These are phyloP conservation scores for Monochamus saltuarius DNA, from an alignment of 1,140 invertebrate species.

Conservation along the genomic window DNA sequence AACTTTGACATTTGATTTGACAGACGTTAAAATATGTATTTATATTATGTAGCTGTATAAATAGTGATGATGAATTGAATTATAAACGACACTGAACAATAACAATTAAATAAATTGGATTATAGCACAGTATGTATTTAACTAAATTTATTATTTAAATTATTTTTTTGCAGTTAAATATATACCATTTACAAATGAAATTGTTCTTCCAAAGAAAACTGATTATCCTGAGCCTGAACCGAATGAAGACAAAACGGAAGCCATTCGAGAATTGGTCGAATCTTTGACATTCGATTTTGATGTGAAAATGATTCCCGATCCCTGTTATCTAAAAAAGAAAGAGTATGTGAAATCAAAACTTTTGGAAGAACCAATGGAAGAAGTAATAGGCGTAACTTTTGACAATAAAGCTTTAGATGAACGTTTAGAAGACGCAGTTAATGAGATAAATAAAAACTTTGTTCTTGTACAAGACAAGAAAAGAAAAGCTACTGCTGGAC, in stretches of 20 bases:
- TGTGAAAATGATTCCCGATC: constrained; percentile 32
- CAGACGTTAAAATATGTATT: no score
- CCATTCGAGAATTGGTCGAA: constrained; percentile 27
- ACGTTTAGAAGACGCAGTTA: neutral
- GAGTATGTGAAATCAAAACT: constrained; percentile 34
- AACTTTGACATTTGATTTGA: no score
- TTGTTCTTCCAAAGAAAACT: constrained; percentile 15
- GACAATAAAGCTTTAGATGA: neutral
- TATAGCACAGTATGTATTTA: no score
- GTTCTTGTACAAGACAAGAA: neutral
- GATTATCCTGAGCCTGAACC: neutral
- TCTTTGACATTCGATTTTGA: constrained; percentile 36
- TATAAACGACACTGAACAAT: no score
- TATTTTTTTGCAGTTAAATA: constrained; percentile 26
- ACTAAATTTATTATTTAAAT: neutral
- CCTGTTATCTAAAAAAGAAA: constrained; percentile 24
- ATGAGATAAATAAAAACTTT: constrained; percentile 6
- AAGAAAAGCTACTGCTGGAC: neutral
- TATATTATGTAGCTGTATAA: no score
- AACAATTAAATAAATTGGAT: no score
- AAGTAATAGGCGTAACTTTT: constrained; percentile 7
- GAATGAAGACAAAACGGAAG: constrained; percentile 16
- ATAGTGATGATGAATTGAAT: no score
- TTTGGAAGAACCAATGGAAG: constrained; percentile 21
- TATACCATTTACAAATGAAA: constrained; percentile 36